Conservation (phyloP, 2,113 vertebrate genomes). For the Platycercus adscitus region DNA sequence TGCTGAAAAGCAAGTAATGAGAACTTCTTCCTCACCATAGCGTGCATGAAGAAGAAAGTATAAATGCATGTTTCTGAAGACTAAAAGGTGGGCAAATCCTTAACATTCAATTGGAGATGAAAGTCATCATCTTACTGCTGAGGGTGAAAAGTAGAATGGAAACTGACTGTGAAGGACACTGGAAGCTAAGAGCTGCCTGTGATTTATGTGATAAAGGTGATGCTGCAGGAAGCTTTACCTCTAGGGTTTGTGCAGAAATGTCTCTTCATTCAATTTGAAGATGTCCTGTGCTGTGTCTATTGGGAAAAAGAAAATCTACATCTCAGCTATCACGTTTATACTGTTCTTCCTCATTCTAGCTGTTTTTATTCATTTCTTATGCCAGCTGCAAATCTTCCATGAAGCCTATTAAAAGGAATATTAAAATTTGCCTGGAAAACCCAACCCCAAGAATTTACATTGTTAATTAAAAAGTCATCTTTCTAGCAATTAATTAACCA, state of each 20-base stretch:
- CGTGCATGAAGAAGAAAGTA: not conserved
- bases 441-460: not conserved
- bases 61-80: not conserved
- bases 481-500: slow-evolving; percentile 9
- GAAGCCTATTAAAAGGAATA: not conserved
- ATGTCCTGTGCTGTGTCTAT: not conserved
- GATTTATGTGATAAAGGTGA: not conserved
- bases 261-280: not conserved
- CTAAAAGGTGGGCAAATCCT: not conserved
- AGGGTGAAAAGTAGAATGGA: not conserved
- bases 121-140: not conserved
- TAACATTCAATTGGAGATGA: rapidly evolving
- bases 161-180: not conserved
- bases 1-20: not conserved
- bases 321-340: not conserved
- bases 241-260: not conserved
- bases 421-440: not conserved
- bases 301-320: not conserved
- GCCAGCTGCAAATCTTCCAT: not conserved
- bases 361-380: not conserved
- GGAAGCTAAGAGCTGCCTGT: not conserved
- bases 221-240: not conserved
- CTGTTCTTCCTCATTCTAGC: not conserved
- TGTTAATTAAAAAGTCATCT: slow-evolving; percentile 1
- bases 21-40: not conserved